Evolutionary conservation across 2,888 invertebrate genomes (phyloP).

Genomic region (Biston stratarius): DNA sequence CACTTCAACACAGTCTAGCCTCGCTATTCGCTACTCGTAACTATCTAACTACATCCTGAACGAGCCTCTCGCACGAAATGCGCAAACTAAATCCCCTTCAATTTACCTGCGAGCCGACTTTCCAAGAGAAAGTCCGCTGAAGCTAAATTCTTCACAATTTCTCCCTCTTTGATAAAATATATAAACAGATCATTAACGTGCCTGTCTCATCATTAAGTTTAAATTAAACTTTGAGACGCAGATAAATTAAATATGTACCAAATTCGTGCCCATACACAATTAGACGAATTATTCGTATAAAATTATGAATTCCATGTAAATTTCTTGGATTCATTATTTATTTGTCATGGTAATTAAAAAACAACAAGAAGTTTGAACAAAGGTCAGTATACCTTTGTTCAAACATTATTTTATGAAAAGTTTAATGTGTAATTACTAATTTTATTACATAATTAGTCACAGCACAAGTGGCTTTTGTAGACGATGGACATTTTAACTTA

Average conservation of each 20-base stretch:
- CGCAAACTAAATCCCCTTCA: slow-evolving; percentile 45
- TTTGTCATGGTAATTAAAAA: no score
- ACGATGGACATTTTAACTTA: no score
- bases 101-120: slow-evolving; percentile 43
- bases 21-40: slow-evolving; percentile 37
- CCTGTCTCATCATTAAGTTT: slow-evolving; percentile 4
- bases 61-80: slow-evolving; percentile 47
- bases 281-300: neutral
- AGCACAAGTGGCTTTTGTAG: no score
- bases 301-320: slow-evolving; percentile 3
- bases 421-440: no score
- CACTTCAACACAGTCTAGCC: slow-evolving; percentile 45
- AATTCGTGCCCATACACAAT: neutral
- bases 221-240: slow-evolving; percentile 9
- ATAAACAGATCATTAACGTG: slow-evolving; percentile 18
- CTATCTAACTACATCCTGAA: slow-evolving; percentile 46
- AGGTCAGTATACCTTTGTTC: no score
- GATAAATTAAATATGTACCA: slow-evolving; percentile 1
- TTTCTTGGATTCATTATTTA: neutral
- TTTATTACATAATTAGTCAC: no score
- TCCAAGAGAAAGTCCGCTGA: slow-evolving; percentile 33
- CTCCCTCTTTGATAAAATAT: neutral
- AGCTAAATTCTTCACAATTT: slow-evolving; percentile 18
- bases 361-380: no score
- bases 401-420: no score